Evolutionary conservation across 2,113 vertebrate genomes (phyloP).

Genomic region (Alectura lathami): DNA sequence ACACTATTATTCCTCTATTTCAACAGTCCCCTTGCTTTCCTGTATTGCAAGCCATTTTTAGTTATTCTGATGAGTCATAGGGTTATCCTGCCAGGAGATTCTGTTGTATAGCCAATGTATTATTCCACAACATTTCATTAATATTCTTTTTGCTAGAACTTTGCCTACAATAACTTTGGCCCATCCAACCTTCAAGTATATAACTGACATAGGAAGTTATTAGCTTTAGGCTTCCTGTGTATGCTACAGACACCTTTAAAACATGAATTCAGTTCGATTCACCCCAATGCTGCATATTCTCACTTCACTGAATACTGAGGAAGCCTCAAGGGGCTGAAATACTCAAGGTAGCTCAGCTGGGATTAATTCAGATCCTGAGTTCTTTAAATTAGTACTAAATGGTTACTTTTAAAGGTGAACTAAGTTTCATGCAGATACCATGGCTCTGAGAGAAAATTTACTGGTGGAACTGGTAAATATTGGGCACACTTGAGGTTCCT

Average conservation of each 20-base stretch:
- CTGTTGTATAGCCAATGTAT: background rate
- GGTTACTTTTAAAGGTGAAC: background rate
- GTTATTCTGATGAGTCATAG: conserved; percentile 16
- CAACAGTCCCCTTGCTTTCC: background rate
- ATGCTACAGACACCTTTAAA: background rate
- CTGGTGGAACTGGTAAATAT: background rate
- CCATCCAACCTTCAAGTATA: background rate
- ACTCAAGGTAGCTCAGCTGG: background rate
- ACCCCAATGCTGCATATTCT: background rate
- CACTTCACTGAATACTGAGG: background rate
- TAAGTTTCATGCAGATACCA: rapidly evolving
- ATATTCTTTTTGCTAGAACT: conserved; percentile 13
- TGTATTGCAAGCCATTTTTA: background rate
- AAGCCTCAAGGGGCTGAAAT: background rate
- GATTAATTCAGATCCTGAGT: background rate
- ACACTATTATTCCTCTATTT: background rate
- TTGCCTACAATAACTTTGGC: conserved; percentile 37
- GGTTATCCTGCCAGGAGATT: conserved; percentile 10
- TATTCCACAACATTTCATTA: conserved; percentile 4
- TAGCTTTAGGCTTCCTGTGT: background rate
- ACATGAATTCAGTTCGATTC: background rate
- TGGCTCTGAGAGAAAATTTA: background rate
- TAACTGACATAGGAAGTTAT: background rate
- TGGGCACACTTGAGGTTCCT: background rate
- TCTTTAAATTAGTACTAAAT: background rate